These are phyloP conservation scores for Leptinotarsa defecta DNA, from an alignment of 1,140 invertebrate species.

Conservation along the genomic window DNA sequence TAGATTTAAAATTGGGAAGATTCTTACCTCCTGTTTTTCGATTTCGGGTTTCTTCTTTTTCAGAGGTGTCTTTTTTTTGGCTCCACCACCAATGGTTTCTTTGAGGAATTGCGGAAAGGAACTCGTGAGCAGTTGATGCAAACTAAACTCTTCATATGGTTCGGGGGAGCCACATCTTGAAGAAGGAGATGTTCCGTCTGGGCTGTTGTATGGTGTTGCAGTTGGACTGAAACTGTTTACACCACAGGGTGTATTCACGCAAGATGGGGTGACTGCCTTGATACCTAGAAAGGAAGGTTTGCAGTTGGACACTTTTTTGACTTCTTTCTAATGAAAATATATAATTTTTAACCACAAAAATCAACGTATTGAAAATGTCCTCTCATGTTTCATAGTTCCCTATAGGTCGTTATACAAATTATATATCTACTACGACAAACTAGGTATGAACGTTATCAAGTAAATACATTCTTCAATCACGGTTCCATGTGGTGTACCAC, in stretches of 20 bases:
- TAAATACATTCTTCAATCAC: too few species aligned
- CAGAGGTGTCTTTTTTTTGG: constrained; percentile 43
- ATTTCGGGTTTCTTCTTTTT: constrained; percentile 9
- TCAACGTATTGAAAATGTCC: too few species aligned
- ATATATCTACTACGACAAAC: too few species aligned
- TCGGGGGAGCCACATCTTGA: constrained; percentile 65
- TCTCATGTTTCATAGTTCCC: too few species aligned
- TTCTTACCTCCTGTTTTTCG: constrained; percentile 41
- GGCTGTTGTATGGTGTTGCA: constrained; percentile 82
- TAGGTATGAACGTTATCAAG: too few species aligned
- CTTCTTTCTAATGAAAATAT: too few species aligned
- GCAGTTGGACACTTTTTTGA: too few species aligned
- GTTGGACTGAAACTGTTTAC: constrained; percentile 73
- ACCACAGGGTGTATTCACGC: constrained; percentile 69
- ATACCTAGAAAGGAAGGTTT: constrained; percentile 56
- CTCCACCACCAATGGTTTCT: constrained; percentile 64
- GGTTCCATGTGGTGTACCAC: too few species aligned
- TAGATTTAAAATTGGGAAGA: too few species aligned
- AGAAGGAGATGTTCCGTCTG: constrained; percentile 64
- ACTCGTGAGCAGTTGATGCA: constrained; percentile 65
- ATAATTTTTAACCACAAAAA: too few species aligned
- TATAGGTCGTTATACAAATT: too few species aligned
- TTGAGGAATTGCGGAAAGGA: constrained; percentile 77
- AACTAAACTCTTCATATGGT: constrained; percentile 55
- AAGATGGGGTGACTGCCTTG: constrained; percentile 71